A percentile compares a stretch with the other conserved stretches of the same genome.
Evolutionary conservation across 2,888 invertebrate species (phyloP).

Genomic region (Notodonta dromedarius): DNA sequence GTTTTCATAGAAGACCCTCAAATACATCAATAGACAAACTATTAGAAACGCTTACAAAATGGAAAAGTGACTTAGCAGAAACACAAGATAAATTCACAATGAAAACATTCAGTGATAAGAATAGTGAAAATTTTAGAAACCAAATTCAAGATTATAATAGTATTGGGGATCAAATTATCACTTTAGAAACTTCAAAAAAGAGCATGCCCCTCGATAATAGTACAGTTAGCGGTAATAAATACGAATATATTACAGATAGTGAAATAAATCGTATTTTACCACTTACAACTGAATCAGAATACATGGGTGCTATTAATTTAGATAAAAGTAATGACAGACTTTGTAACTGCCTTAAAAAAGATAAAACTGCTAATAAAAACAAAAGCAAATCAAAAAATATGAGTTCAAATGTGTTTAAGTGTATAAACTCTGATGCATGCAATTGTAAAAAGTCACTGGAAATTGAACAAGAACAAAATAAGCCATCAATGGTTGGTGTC

Average conservation of each 20-base stretch:
- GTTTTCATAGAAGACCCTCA: constrained; percentile 71
- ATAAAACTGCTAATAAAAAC: constrained; percentile 15
- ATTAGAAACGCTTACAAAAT: constrained; percentile 56
- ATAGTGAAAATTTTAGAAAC: constrained; percentile 18
- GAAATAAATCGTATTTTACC: constrained; percentile 24
- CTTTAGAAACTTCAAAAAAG: constrained; percentile 5
- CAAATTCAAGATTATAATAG: constrained; percentile 14
- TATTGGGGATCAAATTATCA: constrained; percentile 7
- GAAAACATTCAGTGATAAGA: constrained; percentile 17
- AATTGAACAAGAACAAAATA: constrained; percentile 20
- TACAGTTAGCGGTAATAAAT: constrained; percentile 5
- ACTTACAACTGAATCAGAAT: constrained; percentile 57
- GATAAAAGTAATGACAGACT: constrained; percentile 62
- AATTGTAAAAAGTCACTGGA: constrained; percentile 33
- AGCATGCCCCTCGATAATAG: constrained; percentile 4
- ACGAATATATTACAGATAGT: constrained; percentile 13
- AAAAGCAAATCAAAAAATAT: constrained; percentile 14
- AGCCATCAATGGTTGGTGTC: constrained; percentile 11
- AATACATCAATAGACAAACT: constrained; percentile 68
- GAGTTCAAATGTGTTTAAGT: constrained; percentile 33
- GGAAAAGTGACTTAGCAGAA: constrained; percentile 47
- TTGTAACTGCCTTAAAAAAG: constrained; percentile 43
- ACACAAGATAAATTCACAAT: constrained; percentile 20
- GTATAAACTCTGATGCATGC: constrained; percentile 43
- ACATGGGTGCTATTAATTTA: constrained; percentile 64